phyloP scores from a whole-genome alignment of 2,797 vertebrate species.

The Mormyrops attenuatus region DNA sequence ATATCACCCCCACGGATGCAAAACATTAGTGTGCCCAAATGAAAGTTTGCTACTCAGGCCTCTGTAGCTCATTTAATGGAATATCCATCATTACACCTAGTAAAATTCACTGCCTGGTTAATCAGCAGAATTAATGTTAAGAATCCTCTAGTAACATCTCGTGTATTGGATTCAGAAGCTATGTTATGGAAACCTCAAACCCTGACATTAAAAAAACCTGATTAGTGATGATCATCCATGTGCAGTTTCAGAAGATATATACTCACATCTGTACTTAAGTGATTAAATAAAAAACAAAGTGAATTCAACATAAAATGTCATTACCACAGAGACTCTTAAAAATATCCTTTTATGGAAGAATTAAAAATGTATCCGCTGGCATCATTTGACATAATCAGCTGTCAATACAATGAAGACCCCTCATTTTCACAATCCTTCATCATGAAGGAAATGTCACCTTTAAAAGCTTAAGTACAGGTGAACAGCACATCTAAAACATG shows the following conservation, averaged over 20 bases:
- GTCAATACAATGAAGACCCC: background rate
- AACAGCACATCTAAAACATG: background rate
- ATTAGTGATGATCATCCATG: background rate
- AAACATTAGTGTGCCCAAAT: slow-evolving; percentile 5
- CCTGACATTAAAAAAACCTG: background rate
- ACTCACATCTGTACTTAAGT: background rate
- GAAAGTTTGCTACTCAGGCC: background rate
- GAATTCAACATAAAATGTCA: background rate
- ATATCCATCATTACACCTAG: slow-evolving; percentile 1
- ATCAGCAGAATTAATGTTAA: background rate
- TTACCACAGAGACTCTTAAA: background rate
- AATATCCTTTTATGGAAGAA: background rate
- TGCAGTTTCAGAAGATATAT: background rate
- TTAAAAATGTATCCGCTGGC: background rate
- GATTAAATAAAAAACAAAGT: background rate
- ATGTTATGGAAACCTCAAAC: background rate
- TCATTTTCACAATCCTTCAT: background rate
- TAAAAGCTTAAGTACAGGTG: background rate
- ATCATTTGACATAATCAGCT: background rate
- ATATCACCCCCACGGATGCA: slow-evolving; percentile 2
- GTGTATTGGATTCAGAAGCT: background rate
- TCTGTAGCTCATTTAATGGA: background rate
- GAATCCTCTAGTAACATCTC: background rate
- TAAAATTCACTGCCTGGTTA: background rate
- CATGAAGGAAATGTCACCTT: background rate